Conservation (phyloP, 2,888 invertebrate species). For the Patella pellucida region DNA sequence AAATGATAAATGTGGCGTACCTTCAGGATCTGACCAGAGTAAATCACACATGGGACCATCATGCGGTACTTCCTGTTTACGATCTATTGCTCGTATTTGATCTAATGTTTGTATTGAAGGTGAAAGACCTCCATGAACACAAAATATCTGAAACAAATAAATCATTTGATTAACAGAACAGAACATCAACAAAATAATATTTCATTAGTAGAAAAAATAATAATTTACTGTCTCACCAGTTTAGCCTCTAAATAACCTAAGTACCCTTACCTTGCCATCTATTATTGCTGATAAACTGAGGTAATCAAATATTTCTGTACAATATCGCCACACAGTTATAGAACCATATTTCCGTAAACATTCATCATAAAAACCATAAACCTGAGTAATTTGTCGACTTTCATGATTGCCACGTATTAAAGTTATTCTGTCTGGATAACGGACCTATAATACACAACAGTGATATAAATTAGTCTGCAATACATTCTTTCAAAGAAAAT, state of each 20-base stretch:
- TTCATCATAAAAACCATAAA: constrained; percentile 99
- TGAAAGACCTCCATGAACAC: constrained; percentile 98
- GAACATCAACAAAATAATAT: too few relatives aligned
- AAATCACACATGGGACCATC: constrained; percentile 95
- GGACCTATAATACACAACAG: constrained; percentile 77
- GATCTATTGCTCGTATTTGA: constrained; percentile 97
- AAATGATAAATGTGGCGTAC: constrained; percentile 70
- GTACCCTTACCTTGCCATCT: constrained; percentile 82
- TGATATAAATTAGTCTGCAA: too few relatives aligned
- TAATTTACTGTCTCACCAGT: too few relatives aligned
- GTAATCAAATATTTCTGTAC: constrained; percentile 99
- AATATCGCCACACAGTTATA: constrained; percentile 98
- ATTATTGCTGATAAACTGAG: constrained; percentile 96
- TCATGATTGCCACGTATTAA: constrained; percentile 98
- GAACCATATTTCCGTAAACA: constrained; percentile 98
- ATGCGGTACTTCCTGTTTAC: constrained; percentile 90
- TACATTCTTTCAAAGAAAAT: too few relatives aligned
- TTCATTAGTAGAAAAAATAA: too few relatives aligned
- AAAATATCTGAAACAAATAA: constrained; percentile 84
- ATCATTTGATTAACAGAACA: too few relatives aligned
- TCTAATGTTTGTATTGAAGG: constrained; percentile 98
- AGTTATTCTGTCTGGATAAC: constrained; percentile 99
- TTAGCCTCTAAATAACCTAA: too few relatives aligned
- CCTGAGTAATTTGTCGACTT: constrained; percentile 98
- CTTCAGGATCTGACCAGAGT: constrained; percentile 99